Percentiles rank a stretch among this genome's conserved stretches.
Conservation (phyloP, 2,113 vertebrate genomes). For the Rhadina sibilatrix region DNA sequence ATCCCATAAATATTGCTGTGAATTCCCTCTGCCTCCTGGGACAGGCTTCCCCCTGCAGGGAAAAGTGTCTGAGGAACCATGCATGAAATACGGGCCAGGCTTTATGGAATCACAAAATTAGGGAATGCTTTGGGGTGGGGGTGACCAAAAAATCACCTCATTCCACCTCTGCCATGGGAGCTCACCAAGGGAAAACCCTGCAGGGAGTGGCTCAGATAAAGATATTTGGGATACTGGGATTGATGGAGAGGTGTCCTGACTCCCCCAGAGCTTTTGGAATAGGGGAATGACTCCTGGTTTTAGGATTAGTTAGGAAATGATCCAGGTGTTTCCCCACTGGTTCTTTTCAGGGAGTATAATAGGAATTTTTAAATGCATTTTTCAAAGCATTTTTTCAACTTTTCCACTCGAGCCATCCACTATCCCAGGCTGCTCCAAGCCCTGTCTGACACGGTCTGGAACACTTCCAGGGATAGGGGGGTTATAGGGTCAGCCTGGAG, state of each 20-base stretch:
- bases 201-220: background rate
- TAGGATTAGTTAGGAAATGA: background rate
- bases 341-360: background rate
- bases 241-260: background rate
- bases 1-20: background rate
- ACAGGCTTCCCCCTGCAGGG: background rate
- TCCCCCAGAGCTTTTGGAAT: background rate
- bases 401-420: background rate
- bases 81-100: background rate
- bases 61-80: background rate
- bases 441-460: background rate
- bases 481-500: background rate
- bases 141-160: background rate
- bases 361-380: background rate
- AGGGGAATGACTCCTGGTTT: background rate
- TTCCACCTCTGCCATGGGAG: background rate
- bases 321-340: background rate
- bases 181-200: background rate
- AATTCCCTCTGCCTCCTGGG: background rate
- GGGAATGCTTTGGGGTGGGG: fast-evolving
- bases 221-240: fast-evolving
- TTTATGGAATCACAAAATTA: background rate
- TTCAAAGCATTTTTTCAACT: background rate
- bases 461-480: background rate
- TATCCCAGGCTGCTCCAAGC: background rate